Base-by-base conservation (phyloP, 2,113 vertebrate species). In the Tupaia chinensis region DNA sequence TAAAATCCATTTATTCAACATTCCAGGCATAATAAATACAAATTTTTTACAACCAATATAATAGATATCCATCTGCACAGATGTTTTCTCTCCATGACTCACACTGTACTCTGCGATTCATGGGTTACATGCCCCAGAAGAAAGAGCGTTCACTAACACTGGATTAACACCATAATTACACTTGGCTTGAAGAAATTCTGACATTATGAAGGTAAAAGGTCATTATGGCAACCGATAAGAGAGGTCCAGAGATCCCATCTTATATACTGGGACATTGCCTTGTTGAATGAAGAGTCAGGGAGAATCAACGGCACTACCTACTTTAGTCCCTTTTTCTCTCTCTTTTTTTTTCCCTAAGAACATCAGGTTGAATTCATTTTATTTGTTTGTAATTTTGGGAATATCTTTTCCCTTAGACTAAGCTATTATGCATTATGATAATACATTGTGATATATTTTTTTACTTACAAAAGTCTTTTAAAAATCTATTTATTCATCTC, bases 41-140 rank as follows among this genome's bases (percentile, higher is more conserved):
- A 76, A 92, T 14, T 29, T 95, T 93, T 95, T 96, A 91, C 34
- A 96, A 77, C 27, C 27, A 70, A 44, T 87, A 87, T 72, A 95
- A 95, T 87, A 84, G 94, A 96, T 14, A 13, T 9, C 53, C 29
- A 56, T 92, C 17, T 73, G 68, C 76, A 86, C 83, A 95, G 83
- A 95, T 89, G 65, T 69, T 70, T 94, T 95, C 65, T 96, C 34
- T 86, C 44, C 19, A 32, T 65, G 76, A 66, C 60, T 32, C 76
- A n/a, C 27, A 56, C 76, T 84, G 22, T 81, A 92, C 3, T 15
- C 56, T 95, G 56, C 93, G 80, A 95, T 93, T 89, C 66, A 69
- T 56, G n/a, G 56, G 44, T 93, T 94, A 89, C 17, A 73, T 53
- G 60, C 54, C 83, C 63, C 72, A 17, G 58, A 89, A 58, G 19